phyloP scores from a whole-genome alignment of 2,113 vertebrate genomes.

The Cyphomyrus plagiostoma region DNA sequence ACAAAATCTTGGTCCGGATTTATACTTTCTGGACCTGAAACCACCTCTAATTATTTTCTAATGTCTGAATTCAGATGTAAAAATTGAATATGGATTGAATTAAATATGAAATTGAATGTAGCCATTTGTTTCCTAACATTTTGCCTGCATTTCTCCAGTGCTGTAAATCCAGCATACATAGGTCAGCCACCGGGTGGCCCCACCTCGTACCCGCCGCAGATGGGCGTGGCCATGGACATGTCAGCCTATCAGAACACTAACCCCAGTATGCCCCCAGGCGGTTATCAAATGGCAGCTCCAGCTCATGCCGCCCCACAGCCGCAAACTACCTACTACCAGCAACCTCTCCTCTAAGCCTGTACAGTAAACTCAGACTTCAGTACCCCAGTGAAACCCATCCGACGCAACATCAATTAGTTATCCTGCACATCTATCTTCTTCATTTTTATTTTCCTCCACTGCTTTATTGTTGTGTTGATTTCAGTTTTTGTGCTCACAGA shows the following conservation, averaged over 20 bases:
- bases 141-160: conserved; percentile 52
- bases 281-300: conserved; percentile 66
- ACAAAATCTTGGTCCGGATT: too few species aligned
- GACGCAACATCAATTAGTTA: conserved; percentile 15
- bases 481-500: not conserved
- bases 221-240: conserved; percentile 71
- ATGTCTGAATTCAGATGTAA: not conserved
- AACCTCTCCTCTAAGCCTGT: conserved; percentile 76
- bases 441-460: conserved; percentile 4
- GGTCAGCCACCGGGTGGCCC: conserved; percentile 58
- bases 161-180: conserved; percentile 65
- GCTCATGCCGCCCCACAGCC: conserved; percentile 67
- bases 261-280: conserved; percentile 60
- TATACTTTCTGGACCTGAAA: too few species aligned
- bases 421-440: conserved; percentile 13
- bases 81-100: not conserved
- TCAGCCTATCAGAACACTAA: conserved; percentile 70
- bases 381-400: conserved; percentile 10
- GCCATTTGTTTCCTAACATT: conserved; percentile 4
- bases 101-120: not conserved
- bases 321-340: conserved; percentile 76
- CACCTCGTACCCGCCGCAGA: conserved; percentile 62
- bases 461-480: conserved; percentile 11
- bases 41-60: not conserved
- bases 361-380: not conserved